Evolutionary conservation across 2,113 vertebrate genomes (phyloP).

Genomic region (Cnemophilus loriae): DNA sequence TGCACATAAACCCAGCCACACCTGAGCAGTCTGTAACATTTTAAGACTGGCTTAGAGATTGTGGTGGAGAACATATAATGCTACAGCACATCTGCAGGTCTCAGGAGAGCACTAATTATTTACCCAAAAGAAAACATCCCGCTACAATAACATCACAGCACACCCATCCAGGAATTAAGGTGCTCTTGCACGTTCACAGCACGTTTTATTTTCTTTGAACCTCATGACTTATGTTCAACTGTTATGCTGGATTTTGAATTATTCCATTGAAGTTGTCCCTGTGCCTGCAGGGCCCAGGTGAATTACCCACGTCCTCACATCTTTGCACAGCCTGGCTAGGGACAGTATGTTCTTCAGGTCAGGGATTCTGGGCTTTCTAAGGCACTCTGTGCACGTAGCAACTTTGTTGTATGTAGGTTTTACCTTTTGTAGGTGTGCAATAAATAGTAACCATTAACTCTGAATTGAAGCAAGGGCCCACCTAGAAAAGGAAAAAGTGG

Average conservation of each 20-base stretch:
- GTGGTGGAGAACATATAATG: background rate
- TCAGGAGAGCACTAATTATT: background rate
- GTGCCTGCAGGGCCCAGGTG: background rate
- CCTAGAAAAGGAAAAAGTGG: constrained; percentile 3
- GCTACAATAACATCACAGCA: background rate
- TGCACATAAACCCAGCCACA: background rate
- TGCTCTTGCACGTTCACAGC: background rate
- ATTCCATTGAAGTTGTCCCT: background rate
- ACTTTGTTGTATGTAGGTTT: background rate
- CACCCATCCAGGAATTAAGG: background rate
- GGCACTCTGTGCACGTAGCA: background rate
- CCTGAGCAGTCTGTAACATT: background rate
- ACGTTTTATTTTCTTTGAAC: background rate
- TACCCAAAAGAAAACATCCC: background rate
- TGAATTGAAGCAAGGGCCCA: background rate
- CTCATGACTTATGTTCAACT: background rate
- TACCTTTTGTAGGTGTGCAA: constrained; percentile 20
- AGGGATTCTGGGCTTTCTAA: background rate
- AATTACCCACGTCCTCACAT: background rate
- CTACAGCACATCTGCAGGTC: background rate
- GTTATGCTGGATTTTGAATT: background rate
- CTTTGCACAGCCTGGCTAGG: background rate
- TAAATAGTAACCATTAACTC: constrained; percentile 68
- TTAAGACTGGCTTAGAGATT: background rate
- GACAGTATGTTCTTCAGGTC: background rate